These are phyloP conservation scores for Tinea trinotella DNA, from an alignment of 2,888 invertebrate species.

Conservation along the genomic window DNA sequence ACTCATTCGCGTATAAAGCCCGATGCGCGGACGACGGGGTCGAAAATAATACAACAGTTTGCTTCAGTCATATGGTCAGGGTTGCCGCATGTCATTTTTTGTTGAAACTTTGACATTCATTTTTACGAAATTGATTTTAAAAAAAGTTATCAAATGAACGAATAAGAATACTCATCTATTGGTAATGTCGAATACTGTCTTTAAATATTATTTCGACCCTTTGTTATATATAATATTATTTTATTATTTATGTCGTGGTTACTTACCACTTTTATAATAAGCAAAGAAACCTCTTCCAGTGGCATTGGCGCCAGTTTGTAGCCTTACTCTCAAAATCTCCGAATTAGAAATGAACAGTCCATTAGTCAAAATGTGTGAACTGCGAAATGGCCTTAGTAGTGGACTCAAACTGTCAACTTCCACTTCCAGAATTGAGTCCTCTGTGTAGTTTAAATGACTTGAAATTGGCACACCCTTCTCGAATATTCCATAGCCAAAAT, in stretches of 20 bases:
- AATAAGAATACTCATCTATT: background rate
- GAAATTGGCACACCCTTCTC: constrained; percentile 51
- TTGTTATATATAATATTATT: background rate
- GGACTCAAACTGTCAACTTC: constrained; percentile 69
- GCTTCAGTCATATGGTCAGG: too few relatives aligned
- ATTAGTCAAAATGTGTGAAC: constrained; percentile 71
- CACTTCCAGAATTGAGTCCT: constrained; percentile 65
- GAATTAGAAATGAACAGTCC: constrained; percentile 77
- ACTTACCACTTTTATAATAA: constrained; percentile 75
- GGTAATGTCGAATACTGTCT: background rate
- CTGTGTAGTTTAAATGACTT: constrained; percentile 37
- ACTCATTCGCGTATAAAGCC: too few relatives aligned
- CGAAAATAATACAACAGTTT: too few relatives aligned
- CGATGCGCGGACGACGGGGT: too few relatives aligned
- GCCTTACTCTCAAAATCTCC: constrained; percentile 74
- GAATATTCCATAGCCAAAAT: constrained; percentile 63
- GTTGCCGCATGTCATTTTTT: too few relatives aligned
- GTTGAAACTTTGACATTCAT: too few relatives aligned
- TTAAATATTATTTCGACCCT: too few relatives aligned
- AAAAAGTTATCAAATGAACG: too few relatives aligned
- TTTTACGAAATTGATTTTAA: too few relatives aligned
- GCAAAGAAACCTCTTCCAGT: constrained; percentile 78
- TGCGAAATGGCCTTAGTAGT: constrained; percentile 72
- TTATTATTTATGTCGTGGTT: background rate
- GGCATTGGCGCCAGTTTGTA: constrained; percentile 76